phyloP scores from a whole-genome alignment of 2,888 invertebrate genomes.

The Hypomecis atomaria region DNA sequence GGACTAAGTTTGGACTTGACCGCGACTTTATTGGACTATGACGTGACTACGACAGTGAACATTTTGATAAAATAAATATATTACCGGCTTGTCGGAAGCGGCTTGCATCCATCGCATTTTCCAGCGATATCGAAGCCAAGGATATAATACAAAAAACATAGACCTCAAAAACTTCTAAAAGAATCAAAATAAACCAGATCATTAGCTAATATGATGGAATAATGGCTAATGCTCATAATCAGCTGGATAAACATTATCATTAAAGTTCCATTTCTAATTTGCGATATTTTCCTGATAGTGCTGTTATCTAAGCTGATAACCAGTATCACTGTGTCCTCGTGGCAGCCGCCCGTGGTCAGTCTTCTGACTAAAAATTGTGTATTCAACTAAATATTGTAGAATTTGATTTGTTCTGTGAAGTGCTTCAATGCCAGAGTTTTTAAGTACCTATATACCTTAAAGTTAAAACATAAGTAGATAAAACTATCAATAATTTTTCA shows the following conservation, averaged over 20 bases:
- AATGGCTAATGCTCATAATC: constrained; percentile 7
- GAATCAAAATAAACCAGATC: neutral
- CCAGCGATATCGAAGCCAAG: neutral
- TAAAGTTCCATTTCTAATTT: constrained; percentile 35
- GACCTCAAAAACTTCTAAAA: neutral
- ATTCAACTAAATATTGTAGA: too few relatives aligned
- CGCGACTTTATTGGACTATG: too few relatives aligned
- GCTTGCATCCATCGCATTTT: too few relatives aligned
- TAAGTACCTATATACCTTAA: too few relatives aligned
- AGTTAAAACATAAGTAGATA: too few relatives aligned
- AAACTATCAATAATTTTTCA: too few relatives aligned
- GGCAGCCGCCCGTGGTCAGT: constrained; percentile 28
- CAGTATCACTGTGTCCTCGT: constrained; percentile 32
- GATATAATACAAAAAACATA: neutral
- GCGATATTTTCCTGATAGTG: constrained; percentile 38
- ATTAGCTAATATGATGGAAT: constrained; percentile 3
- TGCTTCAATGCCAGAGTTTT: too few relatives aligned
- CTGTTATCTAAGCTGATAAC: constrained; percentile 36
- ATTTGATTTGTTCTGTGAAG: too few relatives aligned
- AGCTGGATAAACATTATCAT: constrained; percentile 26
- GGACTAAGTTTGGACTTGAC: too few relatives aligned
- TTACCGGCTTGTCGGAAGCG: too few relatives aligned
- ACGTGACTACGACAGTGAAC: too few relatives aligned
- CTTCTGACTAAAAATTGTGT: neutral
- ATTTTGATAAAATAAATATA: too few relatives aligned